Evolutionary conservation across 2,888 invertebrate species (phyloP).

Genomic region (Drosophila demipolita): DNA sequence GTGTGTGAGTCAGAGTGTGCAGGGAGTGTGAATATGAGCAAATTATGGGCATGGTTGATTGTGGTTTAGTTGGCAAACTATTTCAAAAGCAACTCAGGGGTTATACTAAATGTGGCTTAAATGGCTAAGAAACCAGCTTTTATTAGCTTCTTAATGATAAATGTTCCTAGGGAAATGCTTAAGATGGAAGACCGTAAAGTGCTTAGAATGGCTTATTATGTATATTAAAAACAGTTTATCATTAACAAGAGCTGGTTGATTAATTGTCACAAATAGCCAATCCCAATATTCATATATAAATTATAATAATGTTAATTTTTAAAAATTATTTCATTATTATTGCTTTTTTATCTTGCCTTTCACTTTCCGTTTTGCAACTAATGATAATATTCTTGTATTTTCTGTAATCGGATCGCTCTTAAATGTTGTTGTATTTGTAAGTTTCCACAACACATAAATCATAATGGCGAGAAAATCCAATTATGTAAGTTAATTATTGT

Average conservation of each 20-base stretch:
- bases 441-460: conserved; percentile 3
- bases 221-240: not conserved
- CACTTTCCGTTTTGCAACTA: not conserved
- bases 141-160: conserved; percentile 7
- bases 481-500: conserved; percentile 50
- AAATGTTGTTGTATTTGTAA: not conserved
- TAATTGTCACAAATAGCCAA: not conserved
- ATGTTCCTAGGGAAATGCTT: not conserved
- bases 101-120: conserved; percentile 7
- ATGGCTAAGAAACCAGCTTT: conserved; percentile 8
- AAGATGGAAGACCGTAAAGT: not conserved
- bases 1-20: conserved; percentile 4
- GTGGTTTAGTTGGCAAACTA: conserved; percentile 19
- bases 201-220: not conserved
- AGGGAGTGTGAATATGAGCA: conserved; percentile 42
- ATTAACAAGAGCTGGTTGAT: not conserved
- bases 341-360: not conserved
- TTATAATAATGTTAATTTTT: not conserved
- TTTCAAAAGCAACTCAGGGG: not conserved
- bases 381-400: not conserved
- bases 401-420: not conserved
- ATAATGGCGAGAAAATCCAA: conserved; percentile 18
- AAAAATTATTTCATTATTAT: not conserved
- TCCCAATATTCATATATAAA: not conserved
- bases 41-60: conserved; percentile 31